A percentile compares a stretch with the other conserved stretches of the same genome.
Conservation (phyloP, 30 jellyfish, hydroid and myxozoan genomes). For the Clytia hemisphaerica region DNA sequence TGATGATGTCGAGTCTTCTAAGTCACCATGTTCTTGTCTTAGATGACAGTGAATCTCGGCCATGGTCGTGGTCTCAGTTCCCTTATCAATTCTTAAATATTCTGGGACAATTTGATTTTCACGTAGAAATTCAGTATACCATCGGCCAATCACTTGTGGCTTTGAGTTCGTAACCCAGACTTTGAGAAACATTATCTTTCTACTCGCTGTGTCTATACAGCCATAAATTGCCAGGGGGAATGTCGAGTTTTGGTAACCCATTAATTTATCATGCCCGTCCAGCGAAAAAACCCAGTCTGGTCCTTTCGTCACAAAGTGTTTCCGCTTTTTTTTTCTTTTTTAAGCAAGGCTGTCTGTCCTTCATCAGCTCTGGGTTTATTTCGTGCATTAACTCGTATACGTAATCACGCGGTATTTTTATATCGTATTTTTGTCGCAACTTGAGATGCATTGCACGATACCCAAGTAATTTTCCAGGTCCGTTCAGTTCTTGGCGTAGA, state of each 20-base stretch:
- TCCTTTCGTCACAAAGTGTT: constrained; percentile 29
- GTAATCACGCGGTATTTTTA: constrained; percentile 30
- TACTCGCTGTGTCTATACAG: too few species aligned
- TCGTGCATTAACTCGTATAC: constrained; percentile 34
- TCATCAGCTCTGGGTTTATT: constrained; percentile 33
- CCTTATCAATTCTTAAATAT: too few species aligned
- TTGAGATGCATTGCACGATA: constrained; percentile 44
- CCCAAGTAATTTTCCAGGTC: constrained; percentile 50
- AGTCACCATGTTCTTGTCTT: constrained; percentile 33
- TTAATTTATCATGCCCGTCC: constrained; percentile 45
- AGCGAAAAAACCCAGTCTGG: constrained; percentile 37
- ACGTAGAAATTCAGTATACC: constrained; percentile 29
- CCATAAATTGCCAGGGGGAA: too few species aligned
- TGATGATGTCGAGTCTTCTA: constrained; percentile 31
- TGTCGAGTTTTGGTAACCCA: too few species aligned
- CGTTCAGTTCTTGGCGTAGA: constrained; percentile 32
- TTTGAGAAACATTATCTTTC: constrained; percentile 33
- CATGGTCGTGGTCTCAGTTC: too few species aligned
- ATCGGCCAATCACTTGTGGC: constrained; percentile 28
- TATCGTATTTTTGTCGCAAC: constrained; percentile 22
- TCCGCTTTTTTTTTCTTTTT: constrained; percentile 18
- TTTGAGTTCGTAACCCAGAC: constrained; percentile 37
- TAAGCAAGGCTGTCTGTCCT: constrained; percentile 17
- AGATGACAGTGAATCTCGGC: too few species aligned
- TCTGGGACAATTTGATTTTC: constrained; percentile 23